phyloP scores from a whole-genome alignment of 1,140 invertebrate genomes.

The Drosophila quadrilineata region DNA sequence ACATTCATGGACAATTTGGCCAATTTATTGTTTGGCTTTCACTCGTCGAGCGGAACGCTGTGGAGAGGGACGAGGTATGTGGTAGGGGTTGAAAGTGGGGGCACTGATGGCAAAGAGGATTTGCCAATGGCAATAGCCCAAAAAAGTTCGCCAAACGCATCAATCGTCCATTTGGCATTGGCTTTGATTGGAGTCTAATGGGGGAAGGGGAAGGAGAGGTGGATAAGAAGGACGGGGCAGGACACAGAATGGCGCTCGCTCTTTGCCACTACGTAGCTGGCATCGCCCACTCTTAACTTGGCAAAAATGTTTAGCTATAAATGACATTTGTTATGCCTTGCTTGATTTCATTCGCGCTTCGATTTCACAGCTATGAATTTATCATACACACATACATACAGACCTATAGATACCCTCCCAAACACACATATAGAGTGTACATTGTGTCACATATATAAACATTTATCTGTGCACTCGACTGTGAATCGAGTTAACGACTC shows the following conservation, averaged over 20 bases:
- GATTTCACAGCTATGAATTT: conserved; percentile 56
- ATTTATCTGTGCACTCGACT: conserved; percentile 62
- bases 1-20: conserved; percentile 54
- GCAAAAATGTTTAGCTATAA: conserved; percentile 52
- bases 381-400: no score
- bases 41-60: no score
- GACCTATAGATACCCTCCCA: no score
- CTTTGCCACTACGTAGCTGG: no score
- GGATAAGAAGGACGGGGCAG: not conserved
- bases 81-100: not conserved
- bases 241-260: no score
- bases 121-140: conserved; percentile 46
- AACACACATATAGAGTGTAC: not conserved
- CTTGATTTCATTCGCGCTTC: conserved; percentile 57
- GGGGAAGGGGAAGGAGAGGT: not conserved
- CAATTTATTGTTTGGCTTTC: conserved; percentile 65
- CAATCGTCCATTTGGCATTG: conserved; percentile 57
- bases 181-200: no score
- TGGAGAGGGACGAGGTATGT: not conserved
- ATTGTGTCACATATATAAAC: conserved; percentile 41
- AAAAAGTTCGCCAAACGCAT: conserved; percentile 59
- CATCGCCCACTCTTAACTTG: not conserved
- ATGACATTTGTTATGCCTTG: conserved; percentile 66
- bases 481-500: conserved; percentile 40
- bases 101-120: no score